Percentiles rank a stretch among this genome's conserved stretches.
Evolutionary conservation across 2,113 vertebrate species (phyloP).

Genomic region (Pseudorasbora parva): DNA sequence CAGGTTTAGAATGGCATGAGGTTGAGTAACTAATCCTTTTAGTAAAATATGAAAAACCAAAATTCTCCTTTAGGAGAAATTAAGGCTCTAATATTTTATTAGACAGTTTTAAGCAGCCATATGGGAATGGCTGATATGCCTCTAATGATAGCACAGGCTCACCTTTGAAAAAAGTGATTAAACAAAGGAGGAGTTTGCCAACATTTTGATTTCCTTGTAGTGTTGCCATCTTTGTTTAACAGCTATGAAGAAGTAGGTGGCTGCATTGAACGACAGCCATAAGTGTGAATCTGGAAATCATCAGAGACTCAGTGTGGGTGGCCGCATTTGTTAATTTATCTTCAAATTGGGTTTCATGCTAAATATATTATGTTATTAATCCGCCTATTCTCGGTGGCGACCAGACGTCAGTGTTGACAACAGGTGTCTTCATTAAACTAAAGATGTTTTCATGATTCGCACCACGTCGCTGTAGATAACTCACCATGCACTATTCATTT

Average conservation of each 20-base stretch:
- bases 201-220: conserved; percentile 3
- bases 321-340: conserved; percentile 24
- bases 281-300: conserved; percentile 31
- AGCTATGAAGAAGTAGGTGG: conserved; percentile 4
- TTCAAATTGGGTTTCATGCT: conserved; percentile 47
- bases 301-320: conserved; percentile 14
- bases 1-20: too few relatives aligned
- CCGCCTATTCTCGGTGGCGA: background rate
- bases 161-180: background rate
- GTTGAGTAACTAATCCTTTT: too few relatives aligned
- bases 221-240: conserved; percentile 4
- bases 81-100: background rate
- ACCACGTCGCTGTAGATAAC: background rate
- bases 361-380: conserved; percentile 52
- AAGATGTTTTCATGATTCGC: conserved; percentile 20
- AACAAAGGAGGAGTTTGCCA: conserved; percentile 13
- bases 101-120: background rate
- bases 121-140: background rate
- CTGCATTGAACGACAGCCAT: conserved; percentile 31
- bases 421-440: conserved; percentile 32
- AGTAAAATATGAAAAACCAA: background rate
- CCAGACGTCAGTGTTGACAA: background rate
- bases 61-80: background rate
- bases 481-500: background rate
- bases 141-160: conserved; percentile 1